Evolutionary conservation across 2,888 invertebrate genomes (phyloP), one percentile per base, ranked within the genome.

Genomic region (Xylota segnis): DNA sequence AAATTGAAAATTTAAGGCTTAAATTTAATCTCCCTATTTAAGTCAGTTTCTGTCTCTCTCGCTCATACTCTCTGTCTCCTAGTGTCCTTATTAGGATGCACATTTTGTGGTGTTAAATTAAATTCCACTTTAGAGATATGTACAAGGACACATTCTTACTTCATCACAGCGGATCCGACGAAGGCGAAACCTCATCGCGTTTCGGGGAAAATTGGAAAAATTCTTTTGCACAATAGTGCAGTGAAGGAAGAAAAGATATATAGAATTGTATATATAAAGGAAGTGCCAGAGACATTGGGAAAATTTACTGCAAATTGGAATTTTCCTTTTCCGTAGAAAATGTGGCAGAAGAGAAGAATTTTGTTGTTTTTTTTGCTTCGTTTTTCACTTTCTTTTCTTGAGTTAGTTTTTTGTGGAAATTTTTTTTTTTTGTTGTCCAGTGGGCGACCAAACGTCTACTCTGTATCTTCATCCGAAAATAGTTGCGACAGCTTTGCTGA

Each of bases 261-360:
- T 9, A 23, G 23, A 23, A 23, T 2, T 23, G 63, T 50, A 34
- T 27, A 52, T 34, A 29, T 18, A 63, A 61, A 61, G 78, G 65
- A 79, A 84, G 70, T 75, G 56, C 43, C 68, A 50, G 40, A 74
- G 83, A 78, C 78, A 75, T 84, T 84, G 68, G n/a, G 43, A 65
- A 59, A 84, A 79, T 84, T 84, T 84, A 84, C 79, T 84, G 79
- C 79, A 84, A 84, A 84, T 84, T 84, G 83, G 79, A 78, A 71
- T 71, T 70, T 78, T 63, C 47, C 37, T 29, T 78, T 56, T 63
- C 34, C 68, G 40, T 50, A 65, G 32, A 75, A 58, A 32, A 63
- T 54, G 54, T 45, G 45, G 52, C 37, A 37, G 32, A 37, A 37
- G 52, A 18, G 7, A 63, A 18, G 7, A 66, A 37, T 68, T 54